Evolutionary conservation across 2,113 vertebrate species (phyloP).

Genomic region (Emydocephalus ijimae): DNA sequence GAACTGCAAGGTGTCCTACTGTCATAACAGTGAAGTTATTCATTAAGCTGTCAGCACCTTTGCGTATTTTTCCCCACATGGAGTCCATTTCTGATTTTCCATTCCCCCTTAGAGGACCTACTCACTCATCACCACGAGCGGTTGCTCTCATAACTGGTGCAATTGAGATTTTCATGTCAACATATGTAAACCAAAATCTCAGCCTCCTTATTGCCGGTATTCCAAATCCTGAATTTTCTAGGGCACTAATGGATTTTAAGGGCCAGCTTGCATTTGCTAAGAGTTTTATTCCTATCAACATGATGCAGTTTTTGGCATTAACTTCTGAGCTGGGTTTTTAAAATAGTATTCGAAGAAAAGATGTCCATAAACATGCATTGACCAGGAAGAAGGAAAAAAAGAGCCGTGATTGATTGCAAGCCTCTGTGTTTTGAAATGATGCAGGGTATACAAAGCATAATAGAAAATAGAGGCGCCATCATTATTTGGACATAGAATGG

Average conservation of each 20-base stretch:
- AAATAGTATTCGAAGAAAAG: slow-evolving; percentile 56
- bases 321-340: slow-evolving; percentile 61
- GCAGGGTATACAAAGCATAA: slow-evolving; percentile 61
- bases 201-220: slow-evolving; percentile 53
- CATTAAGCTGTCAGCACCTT: slow-evolving; percentile 81
- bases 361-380: slow-evolving; percentile 59
- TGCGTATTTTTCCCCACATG: slow-evolving; percentile 64
- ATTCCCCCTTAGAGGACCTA: slow-evolving; percentile 67
- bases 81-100: slow-evolving; percentile 70
- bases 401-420: slow-evolving; percentile 64
- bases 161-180: slow-evolving; percentile 74
- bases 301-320: slow-evolving; percentile 68
- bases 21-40: slow-evolving; percentile 82
- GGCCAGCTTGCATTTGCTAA: slow-evolving; percentile 56
- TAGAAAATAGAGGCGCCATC: slow-evolving; percentile 48
- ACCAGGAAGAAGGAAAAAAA: slow-evolving; percentile 22
- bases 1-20: slow-evolving; percentile 77
- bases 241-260: slow-evolving; percentile 71
- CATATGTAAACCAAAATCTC: slow-evolving; percentile 71
- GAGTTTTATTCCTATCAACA: slow-evolving; percentile 58
- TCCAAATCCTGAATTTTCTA: slow-evolving; percentile 58
- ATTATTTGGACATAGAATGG: slow-evolving; percentile 20
- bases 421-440: slow-evolving; percentile 53
- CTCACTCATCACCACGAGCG: slow-evolving; percentile 71
- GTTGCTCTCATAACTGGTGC: slow-evolving; percentile 70